Conservation (phyloP, 2,113 vertebrate genomes). For the Neomonachus schauinslandi region DNA sequence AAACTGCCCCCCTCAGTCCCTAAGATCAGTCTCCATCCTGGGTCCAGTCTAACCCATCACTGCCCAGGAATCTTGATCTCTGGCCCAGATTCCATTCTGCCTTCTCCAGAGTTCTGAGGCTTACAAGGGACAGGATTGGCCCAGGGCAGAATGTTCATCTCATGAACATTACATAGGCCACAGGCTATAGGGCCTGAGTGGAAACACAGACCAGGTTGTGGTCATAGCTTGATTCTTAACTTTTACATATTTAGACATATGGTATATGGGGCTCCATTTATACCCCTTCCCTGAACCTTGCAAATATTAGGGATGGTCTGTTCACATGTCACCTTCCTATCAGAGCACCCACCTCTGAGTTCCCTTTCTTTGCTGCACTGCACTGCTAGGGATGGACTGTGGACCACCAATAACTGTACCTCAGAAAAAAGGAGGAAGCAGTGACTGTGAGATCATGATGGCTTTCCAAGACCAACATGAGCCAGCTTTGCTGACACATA, state of each 20-base stretch:
- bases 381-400: neutral
- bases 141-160: neutral
- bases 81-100: neutral
- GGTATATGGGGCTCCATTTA: neutral
- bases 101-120: neutral
- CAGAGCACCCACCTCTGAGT: neutral
- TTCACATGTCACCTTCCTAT: neutral
- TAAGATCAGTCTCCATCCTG: neutral
- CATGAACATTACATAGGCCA: neutral
- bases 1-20: neutral
- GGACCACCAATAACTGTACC: neutral
- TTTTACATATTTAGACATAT: conserved; percentile 24
- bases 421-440: neutral
- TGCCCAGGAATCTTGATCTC: neutral
- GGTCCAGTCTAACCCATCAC: neutral
- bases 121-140: neutral
- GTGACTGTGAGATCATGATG: neutral
- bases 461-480: neutral
- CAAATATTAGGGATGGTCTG: neutral
- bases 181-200: neutral
- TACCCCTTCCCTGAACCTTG: neutral
- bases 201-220: neutral
- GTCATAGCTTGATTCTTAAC: neutral
- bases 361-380: neutral
- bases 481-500: neutral